phyloP scores from a whole-genome alignment of 2,888 invertebrate species.

The Therioaphis trifolii region DNA sequence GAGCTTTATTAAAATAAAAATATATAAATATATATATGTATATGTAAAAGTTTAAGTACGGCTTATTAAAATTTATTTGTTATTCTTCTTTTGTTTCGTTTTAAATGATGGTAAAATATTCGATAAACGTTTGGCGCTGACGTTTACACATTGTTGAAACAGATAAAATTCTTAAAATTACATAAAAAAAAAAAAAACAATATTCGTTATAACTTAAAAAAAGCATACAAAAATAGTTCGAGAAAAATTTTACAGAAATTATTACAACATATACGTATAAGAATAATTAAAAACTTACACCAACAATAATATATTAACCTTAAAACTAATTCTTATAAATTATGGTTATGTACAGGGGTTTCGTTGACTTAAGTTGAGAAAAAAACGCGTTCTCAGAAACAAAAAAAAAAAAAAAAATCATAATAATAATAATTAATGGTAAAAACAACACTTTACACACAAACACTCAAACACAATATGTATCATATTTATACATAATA shows the following conservation, averaged over 20 bases:
- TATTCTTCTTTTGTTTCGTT: constrained; percentile 5
- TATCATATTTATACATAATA: not conserved
- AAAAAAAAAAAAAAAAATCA: constrained; percentile 47
- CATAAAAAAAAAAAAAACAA: constrained; percentile 52
- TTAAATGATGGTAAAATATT: constrained; percentile 29
- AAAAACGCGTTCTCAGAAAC: constrained; percentile 48
- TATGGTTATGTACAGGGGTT: constrained; percentile 61
- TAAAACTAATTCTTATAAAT: constrained; percentile 37
- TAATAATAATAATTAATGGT: constrained; percentile 52
- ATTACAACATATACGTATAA: constrained; percentile 11
- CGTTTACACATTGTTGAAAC: constrained; percentile 30
- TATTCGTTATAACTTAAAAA: constrained; percentile 55
- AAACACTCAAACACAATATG: not conserved
- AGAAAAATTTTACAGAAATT: constrained; percentile 49
- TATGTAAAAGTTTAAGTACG: constrained; percentile 42
- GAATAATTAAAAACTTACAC: constrained; percentile 62
- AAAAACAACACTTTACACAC: constrained; percentile 35
- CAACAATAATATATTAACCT: constrained; percentile 48
- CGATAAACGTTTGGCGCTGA: constrained; percentile 22
- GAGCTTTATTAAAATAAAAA: constrained; percentile 43
- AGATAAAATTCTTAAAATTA: constrained; percentile 49
- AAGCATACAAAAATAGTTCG: constrained; percentile 61
- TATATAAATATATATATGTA: constrained; percentile 27
- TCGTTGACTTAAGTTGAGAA: constrained; percentile 56
- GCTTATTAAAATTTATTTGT: constrained; percentile 12